Conservation (phyloP, 2,888 invertebrate species). For the Steromphala cineraria region DNA sequence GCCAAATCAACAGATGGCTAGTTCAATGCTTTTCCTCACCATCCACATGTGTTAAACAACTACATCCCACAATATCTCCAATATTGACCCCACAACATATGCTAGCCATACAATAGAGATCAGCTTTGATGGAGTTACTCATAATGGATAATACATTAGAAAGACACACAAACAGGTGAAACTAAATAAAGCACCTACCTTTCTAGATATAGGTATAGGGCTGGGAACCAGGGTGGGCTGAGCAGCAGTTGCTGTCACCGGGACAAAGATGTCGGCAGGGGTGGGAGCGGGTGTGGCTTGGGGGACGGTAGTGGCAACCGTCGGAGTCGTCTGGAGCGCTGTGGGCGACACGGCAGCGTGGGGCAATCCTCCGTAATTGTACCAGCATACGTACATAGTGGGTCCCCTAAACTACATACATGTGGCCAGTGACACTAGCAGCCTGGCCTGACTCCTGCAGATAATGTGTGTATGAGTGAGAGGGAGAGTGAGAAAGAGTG, state of each 20-base stretch:
- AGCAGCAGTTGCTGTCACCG: constrained; percentile 29
- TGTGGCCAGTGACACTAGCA: neutral
- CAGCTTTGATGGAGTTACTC: too few species aligned
- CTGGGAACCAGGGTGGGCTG: neutral
- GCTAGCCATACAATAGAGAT: too few species aligned
- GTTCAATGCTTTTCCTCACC: too few species aligned
- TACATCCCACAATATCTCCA: too few species aligned
- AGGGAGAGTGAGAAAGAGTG: neutral
- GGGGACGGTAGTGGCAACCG: constrained; percentile 24
- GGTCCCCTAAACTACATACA: constrained; percentile 23
- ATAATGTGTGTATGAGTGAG: neutral
- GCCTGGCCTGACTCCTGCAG: neutral
- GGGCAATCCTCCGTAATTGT: constrained; percentile 45
- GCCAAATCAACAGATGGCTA: neutral
- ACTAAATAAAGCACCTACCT: constrained; percentile 31
- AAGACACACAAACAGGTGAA: too few species aligned
- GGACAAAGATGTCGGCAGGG: constrained; percentile 38
- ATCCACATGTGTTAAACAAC: neutral
- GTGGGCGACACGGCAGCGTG: constrained; percentile 34
- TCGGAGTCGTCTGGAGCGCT: constrained; percentile 28
- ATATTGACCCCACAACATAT: too few species aligned
- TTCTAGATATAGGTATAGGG: constrained; percentile 36
- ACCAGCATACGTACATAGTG: constrained; percentile 53
- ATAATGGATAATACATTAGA: too few species aligned
- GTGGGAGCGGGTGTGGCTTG: constrained; percentile 31